These are phyloP conservation scores for Sphecodes monilicornis DNA, from an alignment of 2,888 invertebrate genomes.

Conservation along the genomic window DNA sequence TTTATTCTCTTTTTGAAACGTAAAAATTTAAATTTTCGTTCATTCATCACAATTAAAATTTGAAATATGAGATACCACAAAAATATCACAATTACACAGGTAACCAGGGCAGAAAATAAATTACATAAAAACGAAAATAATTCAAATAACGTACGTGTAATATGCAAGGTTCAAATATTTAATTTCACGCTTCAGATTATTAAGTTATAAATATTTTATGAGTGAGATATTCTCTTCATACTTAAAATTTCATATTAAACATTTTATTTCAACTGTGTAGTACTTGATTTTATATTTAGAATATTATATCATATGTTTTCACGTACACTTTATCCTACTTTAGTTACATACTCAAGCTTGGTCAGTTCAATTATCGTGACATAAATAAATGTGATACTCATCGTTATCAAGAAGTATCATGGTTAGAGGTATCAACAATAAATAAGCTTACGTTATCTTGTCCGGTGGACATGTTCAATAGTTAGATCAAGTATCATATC, in stretches of 20 bases:
- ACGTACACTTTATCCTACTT: not conserved
- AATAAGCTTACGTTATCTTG: conserved; percentile 45
- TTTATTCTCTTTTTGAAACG: not conserved
- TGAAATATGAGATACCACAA: not conserved
- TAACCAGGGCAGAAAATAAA: not conserved
- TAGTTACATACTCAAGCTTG: not conserved
- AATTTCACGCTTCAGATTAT: not conserved
- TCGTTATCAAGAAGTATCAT: conserved; percentile 23
- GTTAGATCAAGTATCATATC: conserved; percentile 47
- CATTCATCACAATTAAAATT: not conserved
- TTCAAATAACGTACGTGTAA: not conserved
- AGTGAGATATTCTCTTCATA: not conserved
- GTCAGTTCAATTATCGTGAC: not conserved
- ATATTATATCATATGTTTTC: not conserved
- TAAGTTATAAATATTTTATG: not conserved
- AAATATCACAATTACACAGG: not conserved
- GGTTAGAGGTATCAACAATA: conserved; percentile 18
- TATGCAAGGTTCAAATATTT: not conserved
- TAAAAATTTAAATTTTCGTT: no score
- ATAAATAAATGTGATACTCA: conserved; percentile 11
- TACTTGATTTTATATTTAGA: not conserved
- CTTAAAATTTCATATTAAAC: not conserved
- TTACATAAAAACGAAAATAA: not conserved
- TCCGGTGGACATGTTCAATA: conserved; percentile 38
- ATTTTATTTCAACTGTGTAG: not conserved